Conservation (phyloP, 2,888 invertebrate species). For the Heptascelio sp. region DNA sequence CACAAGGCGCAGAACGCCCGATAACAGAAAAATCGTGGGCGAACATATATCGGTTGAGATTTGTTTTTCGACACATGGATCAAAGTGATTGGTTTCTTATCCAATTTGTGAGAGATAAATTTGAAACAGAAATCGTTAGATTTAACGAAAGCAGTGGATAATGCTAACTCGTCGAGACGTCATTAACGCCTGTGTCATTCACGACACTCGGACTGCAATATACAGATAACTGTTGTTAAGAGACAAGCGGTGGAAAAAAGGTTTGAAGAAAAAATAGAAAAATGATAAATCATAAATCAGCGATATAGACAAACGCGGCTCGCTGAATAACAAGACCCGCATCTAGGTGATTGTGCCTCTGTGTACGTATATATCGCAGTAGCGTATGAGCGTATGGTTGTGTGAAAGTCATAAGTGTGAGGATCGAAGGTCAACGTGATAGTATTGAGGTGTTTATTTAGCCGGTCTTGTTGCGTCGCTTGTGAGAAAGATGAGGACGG, state of each 20-base stretch:
- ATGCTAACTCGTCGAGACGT: not conserved
- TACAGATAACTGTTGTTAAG: conserved; percentile 39
- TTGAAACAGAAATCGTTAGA: not conserved
- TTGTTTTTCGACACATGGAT: conserved; percentile 25
- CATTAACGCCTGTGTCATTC: conserved; percentile 3
- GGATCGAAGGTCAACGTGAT: conserved; percentile 77
- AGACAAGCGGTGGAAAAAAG: not conserved
- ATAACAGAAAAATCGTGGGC: conserved; percentile 39
- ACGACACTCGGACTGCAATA: not conserved
- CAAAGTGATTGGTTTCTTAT: conserved; percentile 12
- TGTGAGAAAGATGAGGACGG: conserved; percentile 39
- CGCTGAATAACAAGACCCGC: conserved; percentile 71
- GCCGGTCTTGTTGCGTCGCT: conserved; percentile 29
- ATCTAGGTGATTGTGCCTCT: conserved; percentile 61
- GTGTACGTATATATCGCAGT: conserved; percentile 42
- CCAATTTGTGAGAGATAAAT: conserved; percentile 19
- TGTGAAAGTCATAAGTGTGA: conserved; percentile 66
- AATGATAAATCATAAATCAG: conserved; percentile 53
- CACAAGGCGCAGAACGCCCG: conserved; percentile 29
- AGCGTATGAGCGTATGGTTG: conserved; percentile 46
- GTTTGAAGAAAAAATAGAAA: conserved; percentile 54
- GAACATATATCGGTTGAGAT: conserved; percentile 21
- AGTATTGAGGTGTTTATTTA: conserved; percentile 52
- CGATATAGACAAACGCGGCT: conserved; percentile 49
- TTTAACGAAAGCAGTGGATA: not conserved